These are phyloP conservation scores for Dendrocopos noguchii DNA, from an alignment of 2,113 vertebrate genomes.

Conservation along the genomic window DNA sequence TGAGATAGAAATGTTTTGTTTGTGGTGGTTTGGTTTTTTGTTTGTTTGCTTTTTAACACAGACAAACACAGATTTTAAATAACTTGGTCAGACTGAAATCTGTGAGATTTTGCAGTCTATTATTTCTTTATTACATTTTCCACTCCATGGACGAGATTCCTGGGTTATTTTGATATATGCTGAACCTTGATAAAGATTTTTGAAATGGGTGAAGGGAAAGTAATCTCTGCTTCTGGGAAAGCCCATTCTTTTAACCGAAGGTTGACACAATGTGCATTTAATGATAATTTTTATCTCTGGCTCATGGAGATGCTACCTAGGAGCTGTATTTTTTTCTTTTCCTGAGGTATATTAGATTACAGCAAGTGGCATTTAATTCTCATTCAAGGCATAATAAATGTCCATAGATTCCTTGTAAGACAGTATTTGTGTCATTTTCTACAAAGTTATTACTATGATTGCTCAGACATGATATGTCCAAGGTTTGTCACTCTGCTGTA, in stretches of 20 bases:
- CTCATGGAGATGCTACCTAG: neutral
- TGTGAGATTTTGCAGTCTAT: neutral
- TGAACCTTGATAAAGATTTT: neutral
- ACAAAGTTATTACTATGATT: neutral
- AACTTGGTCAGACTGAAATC: neutral
- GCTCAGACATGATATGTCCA: neutral
- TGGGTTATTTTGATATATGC: neutral
- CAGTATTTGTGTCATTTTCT: neutral
- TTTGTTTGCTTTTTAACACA: neutral
- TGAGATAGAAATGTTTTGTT: neutral
- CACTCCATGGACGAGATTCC: neutral
- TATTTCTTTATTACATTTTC: neutral
- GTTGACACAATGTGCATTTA: neutral
- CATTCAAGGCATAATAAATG: conserved; percentile 8
- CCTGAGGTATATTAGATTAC: neutral
- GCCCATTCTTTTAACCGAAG: conserved; percentile 19
- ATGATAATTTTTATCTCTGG: conserved; percentile 21
- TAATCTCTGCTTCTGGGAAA: conserved; percentile 16
- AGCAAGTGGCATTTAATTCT: conserved; percentile 39
- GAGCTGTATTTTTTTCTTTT: neutral
- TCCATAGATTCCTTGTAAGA: neutral
- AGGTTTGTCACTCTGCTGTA: neutral
- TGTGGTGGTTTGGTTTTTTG: no score
- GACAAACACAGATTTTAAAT: neutral
- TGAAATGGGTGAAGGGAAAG: neutral